Evolutionary conservation across 2,113 vertebrate genomes (phyloP).

Genomic region (Callaeas wilsoni): DNA sequence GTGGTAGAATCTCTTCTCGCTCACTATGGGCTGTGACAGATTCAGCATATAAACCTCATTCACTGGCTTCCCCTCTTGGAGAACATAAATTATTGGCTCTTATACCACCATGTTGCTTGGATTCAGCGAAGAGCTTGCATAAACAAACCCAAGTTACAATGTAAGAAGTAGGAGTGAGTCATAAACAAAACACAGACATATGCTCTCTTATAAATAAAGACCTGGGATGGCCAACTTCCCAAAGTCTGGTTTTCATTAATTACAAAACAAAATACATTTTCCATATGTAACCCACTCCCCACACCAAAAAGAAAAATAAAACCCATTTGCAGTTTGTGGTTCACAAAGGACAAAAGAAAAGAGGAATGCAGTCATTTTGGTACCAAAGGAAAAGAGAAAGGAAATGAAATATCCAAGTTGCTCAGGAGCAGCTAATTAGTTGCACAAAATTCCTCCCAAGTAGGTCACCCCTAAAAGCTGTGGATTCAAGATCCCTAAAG

Average conservation of each 20-base stretch:
- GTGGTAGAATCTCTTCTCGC: conserved; percentile 24
- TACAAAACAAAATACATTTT: conserved; percentile 73
- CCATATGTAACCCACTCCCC: conserved; percentile 67
- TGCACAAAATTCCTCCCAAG: conserved; percentile 11
- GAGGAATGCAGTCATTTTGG: conserved; percentile 35
- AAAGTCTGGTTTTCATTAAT: conserved; percentile 76
- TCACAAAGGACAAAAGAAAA: conserved; percentile 63
- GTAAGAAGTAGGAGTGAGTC: conserved; percentile 71
- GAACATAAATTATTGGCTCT: conserved; percentile 65
- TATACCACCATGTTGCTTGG: conserved; percentile 57
- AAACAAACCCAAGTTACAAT: conserved; percentile 75
- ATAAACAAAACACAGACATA: conserved; percentile 77
- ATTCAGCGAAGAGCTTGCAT: conserved; percentile 65
- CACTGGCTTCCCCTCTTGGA: conserved; percentile 40
- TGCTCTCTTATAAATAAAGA: conserved; percentile 75
- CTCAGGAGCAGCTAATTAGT: conserved; percentile 1
- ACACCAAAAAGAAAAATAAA: conserved; percentile 45
- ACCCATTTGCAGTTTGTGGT: conserved; percentile 54
- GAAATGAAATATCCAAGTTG: conserved; percentile 32
- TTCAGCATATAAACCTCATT: conserved; percentile 50
- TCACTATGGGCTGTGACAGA: conserved; percentile 45
- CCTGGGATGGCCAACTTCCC: conserved; percentile 67
- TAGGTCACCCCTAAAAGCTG: neutral
- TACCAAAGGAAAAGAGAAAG: conserved; percentile 43
- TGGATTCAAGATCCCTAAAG: neutral